These are phyloP conservation scores for Nothobranchius furzeri DNA, from an alignment of 2,113 vertebrate species.

Conservation along the genomic window DNA sequence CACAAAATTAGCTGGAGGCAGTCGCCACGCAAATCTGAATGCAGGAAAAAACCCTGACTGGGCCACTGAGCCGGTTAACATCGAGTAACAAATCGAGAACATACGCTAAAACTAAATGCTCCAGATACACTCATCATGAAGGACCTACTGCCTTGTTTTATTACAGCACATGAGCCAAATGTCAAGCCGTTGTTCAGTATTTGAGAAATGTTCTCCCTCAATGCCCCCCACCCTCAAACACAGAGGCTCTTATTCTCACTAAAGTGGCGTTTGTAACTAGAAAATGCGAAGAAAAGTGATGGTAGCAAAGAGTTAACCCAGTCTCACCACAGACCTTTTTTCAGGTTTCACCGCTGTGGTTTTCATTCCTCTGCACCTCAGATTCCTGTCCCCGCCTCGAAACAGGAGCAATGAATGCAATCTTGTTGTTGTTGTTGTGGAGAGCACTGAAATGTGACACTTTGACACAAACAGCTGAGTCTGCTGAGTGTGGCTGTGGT, in stretches of 20 bases:
- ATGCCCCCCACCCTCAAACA: neutral
- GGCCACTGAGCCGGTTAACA: too few relatives aligned
- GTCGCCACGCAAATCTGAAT: too few relatives aligned
- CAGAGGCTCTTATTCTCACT: neutral
- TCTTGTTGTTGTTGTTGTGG: neutral
- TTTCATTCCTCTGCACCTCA: neutral
- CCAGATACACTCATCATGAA: neutral
- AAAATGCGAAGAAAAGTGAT: neutral
- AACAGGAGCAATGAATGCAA: neutral
- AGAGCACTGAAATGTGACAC: neutral
- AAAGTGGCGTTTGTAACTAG: neutral
- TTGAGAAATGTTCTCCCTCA: constrained; percentile 2
- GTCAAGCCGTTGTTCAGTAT: neutral
- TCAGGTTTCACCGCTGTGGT: neutral
- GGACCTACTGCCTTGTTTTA: neutral
- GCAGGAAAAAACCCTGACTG: too few relatives aligned
- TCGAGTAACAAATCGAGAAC: neutral
- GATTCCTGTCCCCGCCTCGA: neutral
- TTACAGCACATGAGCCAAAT: neutral
- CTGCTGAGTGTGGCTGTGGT: too few relatives aligned
- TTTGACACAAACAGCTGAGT: neutral
- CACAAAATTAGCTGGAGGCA: too few relatives aligned
- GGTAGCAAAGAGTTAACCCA: neutral
- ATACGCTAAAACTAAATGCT: too few relatives aligned
- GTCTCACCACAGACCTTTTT: neutral